A percentile compares a stretch with the other conserved stretches of the same genome.
Evolutionary conservation across 2,888 invertebrate species (phyloP).

Genomic region (Aradus depressus): DNA sequence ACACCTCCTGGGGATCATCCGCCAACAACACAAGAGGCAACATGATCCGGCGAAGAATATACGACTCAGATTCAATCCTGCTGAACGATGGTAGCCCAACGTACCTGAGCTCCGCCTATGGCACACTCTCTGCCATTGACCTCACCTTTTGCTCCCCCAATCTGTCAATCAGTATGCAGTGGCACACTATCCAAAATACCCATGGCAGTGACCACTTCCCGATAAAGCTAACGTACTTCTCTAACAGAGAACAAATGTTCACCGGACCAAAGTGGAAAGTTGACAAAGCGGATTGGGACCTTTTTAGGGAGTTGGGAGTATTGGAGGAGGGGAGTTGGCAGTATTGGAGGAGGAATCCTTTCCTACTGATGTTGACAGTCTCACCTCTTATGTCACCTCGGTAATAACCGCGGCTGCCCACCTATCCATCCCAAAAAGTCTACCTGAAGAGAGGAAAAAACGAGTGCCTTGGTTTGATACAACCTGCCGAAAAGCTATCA

Average conservation of each 20-base stretch:
- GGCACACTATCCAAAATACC: neutral
- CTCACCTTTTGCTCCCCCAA: neutral
- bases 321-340: too few species aligned
- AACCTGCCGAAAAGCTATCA: too few species aligned
- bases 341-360: too few species aligned
- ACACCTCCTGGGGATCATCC: neutral
- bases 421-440: too few species aligned
- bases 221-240: neutral
- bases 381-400: too few species aligned
- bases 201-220: neutral
- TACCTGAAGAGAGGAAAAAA: too few species aligned
- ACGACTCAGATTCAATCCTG: neutral
- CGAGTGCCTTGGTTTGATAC: too few species aligned
- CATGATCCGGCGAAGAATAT: neutral
- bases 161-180: neutral
- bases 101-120: neutral
- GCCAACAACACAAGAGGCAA: neutral
- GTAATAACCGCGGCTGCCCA: too few species aligned
- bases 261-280: neutral
- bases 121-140: neutral
- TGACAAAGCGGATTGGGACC: neutral
- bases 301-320: neutral
- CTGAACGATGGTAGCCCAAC: neutral
- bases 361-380: too few species aligned
- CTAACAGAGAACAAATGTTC: neutral